A percentile compares a stretch with the other conserved stretches of the same genome.
Evolutionary conservation across 2,797 vertebrate genomes (phyloP).

Genomic region (Pipistrellus kuhlii): DNA sequence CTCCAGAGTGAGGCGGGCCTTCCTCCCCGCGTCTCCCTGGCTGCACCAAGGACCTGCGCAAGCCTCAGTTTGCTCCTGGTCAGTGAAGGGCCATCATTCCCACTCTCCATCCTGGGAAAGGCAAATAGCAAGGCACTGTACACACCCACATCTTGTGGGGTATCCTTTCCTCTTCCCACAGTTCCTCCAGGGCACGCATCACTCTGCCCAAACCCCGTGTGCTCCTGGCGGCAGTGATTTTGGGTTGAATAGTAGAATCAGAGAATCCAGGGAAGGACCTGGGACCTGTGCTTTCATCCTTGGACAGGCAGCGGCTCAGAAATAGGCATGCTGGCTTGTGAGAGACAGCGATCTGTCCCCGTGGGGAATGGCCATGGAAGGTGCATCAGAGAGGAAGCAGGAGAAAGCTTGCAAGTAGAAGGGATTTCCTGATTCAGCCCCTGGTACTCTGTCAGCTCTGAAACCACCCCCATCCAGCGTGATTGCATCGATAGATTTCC

Average conservation of each 20-base stretch:
- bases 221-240: background rate
- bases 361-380: background rate
- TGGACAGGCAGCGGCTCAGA: background rate
- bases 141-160: rapidly evolving
- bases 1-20: background rate
- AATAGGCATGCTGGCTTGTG: background rate
- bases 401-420: background rate
- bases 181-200: background rate
- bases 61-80: background rate
- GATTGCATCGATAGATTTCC: background rate
- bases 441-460: background rate
- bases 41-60: background rate
- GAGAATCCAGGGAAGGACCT: background rate
- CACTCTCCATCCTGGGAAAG: background rate
- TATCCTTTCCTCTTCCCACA: background rate
- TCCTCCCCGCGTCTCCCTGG: background rate
- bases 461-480: background rate
- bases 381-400: background rate
- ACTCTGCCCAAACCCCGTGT: background rate
- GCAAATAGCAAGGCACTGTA: rapidly evolving
- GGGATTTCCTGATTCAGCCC: background rate
- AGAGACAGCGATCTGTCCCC: background rate
- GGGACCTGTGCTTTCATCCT: background rate
- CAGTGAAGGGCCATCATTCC: background rate
- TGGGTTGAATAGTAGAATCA: background rate